Base-by-base conservation (phyloP, 2,113 vertebrate species). In the Edolisoma coerulescens region DNA sequence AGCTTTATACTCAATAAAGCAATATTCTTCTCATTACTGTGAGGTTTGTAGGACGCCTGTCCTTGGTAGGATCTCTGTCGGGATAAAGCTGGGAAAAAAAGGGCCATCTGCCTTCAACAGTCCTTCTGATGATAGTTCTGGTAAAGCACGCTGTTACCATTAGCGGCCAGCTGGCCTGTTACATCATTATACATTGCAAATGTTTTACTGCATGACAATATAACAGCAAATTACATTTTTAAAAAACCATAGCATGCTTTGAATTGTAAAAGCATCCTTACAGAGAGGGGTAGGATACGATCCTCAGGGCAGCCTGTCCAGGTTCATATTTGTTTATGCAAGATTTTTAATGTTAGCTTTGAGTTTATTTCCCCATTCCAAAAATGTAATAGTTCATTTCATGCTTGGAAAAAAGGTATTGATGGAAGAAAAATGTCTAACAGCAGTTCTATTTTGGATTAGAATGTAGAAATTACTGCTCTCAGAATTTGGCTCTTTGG, bases 81-180 rank as follows among this genome's bases (percentile, higher is more conserved):
- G 82, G 76, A 71, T 95, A 93, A 94, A 96, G 73, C 93, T 85
- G 78, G 61, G 71, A 8, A n/a, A 70, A 92, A 96, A 97, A 83
- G 42, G 56, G 53, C 96, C 98, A 97, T 98, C 97, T 98, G 97
- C 90, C 94, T 92, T 94, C 86, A 59, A 42, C 70, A 85, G 86
- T 79, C 61, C 73, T 97, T 95, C 77, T 89, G 90, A 91, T 75
- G 86, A 45, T 30, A 73, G 82, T 42, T 92, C 82, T 89, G 91
- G 65, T 96, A 95, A 97, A 97, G 54, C 71, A 65, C 61, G 74
- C 82, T 90, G 91, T 93, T 96, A 93, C 77, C 87, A 68, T 94
- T 83, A 93, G 83, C 0, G 7, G 95, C 91, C 97, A 98, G 97
- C 97, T 97, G 96, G 97, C 88, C 95, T 94, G 87, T 97, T 97